Percentiles rank a stretch among this genome's conserved stretches.
These are phyloP conservation scores for Musca domestica DNA, from an alignment of 1,140 invertebrate genomes.

Conservation along the genomic window DNA sequence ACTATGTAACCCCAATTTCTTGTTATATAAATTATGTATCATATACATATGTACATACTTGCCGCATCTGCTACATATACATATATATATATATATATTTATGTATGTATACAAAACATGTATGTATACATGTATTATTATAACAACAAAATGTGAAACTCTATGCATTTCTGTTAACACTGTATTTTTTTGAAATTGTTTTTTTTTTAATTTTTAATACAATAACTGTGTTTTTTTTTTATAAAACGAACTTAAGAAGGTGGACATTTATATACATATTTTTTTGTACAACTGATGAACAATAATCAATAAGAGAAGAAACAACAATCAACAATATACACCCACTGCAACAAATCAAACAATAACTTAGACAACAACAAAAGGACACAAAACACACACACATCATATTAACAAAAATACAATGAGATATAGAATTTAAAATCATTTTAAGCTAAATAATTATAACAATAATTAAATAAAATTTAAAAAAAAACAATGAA, in stretches of 20 bases:
- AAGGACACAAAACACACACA: neutral
- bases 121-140: neutral
- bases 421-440: constrained; percentile 9
- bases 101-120: neutral
- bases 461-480: constrained; percentile 5
- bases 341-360: neutral
- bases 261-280: too few relatives aligned
- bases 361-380: neutral
- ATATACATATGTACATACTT: neutral
- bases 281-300: neutral
- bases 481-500: neutral
- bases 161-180: constrained; percentile 13
- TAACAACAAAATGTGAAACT: neutral
- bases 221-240: neutral
- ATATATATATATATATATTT: neutral
- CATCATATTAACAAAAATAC: neutral
- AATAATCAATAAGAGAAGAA: too few relatives aligned
- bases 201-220: neutral
- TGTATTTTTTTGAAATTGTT: neutral
- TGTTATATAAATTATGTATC: too few relatives aligned
- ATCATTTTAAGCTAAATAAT: neutral
- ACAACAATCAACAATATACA: neutral
- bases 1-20: too few relatives aligned
- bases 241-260: too few relatives aligned
- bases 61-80: neutral